These are phyloP conservation scores for Boulengeromyrus knoepffleri DNA, from an alignment of 2,113 vertebrate genomes.

Conservation along the genomic window DNA sequence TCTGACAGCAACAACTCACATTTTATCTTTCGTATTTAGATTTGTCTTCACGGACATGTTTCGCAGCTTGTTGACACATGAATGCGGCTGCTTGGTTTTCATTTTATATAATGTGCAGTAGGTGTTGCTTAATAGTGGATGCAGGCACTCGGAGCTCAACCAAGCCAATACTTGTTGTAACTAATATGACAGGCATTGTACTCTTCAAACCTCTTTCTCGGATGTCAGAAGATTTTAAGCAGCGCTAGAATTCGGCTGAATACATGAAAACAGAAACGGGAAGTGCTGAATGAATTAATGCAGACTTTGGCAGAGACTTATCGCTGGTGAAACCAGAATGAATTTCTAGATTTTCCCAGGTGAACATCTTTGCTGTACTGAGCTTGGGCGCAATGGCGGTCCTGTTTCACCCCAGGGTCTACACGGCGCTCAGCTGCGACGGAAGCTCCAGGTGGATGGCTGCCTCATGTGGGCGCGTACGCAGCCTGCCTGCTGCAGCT, in stretches of 20 bases:
- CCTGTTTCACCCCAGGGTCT: not conserved
- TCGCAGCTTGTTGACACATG: not conserved
- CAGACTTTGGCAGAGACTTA: not conserved
- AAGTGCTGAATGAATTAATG: not conserved
- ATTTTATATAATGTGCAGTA: slow-evolving; percentile 5
- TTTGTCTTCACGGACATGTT: not conserved
- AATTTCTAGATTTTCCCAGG: not conserved
- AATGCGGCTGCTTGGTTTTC: not conserved
- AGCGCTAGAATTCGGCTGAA: not conserved
- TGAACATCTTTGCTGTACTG: not conserved
- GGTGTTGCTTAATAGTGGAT: slow-evolving; percentile 3
- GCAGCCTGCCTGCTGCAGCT: not conserved
- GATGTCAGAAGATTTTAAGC: not conserved
- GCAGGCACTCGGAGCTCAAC: not conserved
- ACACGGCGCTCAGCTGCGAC: not conserved
- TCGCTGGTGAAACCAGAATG: not conserved
- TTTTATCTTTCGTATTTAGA: not conserved
- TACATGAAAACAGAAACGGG: not conserved
- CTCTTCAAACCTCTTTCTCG: not conserved
- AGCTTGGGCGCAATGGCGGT: not conserved
- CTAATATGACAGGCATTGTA: not conserved
- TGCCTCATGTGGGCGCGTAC: not conserved
- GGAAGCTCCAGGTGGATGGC: not conserved
- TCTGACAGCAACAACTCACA: not conserved
- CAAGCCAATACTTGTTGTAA: not conserved